phyloP scores from a whole-genome alignment of 2,113 vertebrate genomes.

The Empidonax traillii region DNA sequence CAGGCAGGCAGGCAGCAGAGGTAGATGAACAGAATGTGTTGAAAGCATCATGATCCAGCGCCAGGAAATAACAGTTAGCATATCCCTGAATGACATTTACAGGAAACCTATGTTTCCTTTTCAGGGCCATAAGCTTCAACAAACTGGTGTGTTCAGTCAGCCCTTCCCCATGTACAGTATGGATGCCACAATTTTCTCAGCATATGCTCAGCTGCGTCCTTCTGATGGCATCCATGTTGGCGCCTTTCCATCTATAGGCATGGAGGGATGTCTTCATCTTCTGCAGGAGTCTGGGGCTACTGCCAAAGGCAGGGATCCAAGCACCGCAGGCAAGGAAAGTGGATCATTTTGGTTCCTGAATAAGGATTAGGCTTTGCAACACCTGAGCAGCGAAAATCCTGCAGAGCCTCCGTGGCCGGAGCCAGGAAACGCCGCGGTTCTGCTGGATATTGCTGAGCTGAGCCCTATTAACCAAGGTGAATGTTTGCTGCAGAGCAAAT shows the following conservation, averaged over 20 bases:
- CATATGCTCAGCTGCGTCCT: conserved; percentile 69
- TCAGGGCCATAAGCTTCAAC: conserved; percentile 65
- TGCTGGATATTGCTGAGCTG: conserved; percentile 29
- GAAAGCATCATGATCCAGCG: conserved; percentile 62
- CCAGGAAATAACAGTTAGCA: conserved; percentile 65
- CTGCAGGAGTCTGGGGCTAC: conserved; percentile 73
- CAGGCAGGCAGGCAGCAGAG: conserved; percentile 62
- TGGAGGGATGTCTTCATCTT: conserved; percentile 76
- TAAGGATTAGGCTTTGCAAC: conserved; percentile 64
- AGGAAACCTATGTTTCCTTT: conserved; percentile 66
- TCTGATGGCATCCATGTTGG: conserved; percentile 70
- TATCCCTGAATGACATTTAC: conserved; percentile 69
- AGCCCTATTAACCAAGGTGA: conserved; percentile 50
- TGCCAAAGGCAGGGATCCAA: conserved; percentile 77
- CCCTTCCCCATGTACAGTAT: conserved; percentile 56
- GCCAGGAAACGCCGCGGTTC: conserved; percentile 55
- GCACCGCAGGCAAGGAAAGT: conserved; percentile 67
- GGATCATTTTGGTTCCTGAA: conserved; percentile 72
- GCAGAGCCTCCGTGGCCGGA: conserved; percentile 28
- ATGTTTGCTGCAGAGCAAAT: conserved; percentile 41
- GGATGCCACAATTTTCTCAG: conserved; percentile 75
- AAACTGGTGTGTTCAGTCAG: conserved; percentile 56
- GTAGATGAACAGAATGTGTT: conserved; percentile 58
- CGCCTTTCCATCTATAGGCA: conserved; percentile 69
- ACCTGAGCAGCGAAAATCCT: conserved; percentile 78